Percentiles rank a stretch among this genome's conserved stretches.
Evolutionary conservation across 2,113 vertebrate genomes (phyloP).

Genomic region (Phasianus colchicus): DNA sequence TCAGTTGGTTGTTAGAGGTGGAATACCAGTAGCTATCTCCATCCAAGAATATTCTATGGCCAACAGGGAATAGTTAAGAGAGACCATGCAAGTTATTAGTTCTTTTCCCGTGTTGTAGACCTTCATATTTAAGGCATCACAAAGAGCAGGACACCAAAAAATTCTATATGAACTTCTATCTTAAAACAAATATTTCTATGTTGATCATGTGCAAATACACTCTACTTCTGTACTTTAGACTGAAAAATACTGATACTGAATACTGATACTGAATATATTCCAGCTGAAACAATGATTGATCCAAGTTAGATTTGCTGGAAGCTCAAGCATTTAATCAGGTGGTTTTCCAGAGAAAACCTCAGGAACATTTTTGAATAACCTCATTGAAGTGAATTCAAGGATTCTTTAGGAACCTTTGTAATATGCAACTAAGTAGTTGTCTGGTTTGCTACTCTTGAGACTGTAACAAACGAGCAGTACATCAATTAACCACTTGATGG

Average conservation of each 20-base stretch:
- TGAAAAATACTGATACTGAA: not conserved
- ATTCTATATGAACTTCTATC: not conserved
- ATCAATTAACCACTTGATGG: conserved; percentile 63
- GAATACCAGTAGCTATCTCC: not conserved
- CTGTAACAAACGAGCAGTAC: not conserved
- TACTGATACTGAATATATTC: not conserved
- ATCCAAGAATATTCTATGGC: not conserved
- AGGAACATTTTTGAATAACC: not conserved
- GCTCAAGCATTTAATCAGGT: not conserved
- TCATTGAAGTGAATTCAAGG: not conserved
- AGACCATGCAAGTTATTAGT: not conserved
- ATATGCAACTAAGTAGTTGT: fast-evolving
- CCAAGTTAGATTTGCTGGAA: not conserved
- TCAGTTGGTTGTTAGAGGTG: too few species aligned
- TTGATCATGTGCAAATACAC: not conserved
- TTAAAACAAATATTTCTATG: not conserved
- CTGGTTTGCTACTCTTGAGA: not conserved
- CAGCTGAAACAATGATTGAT: not conserved
- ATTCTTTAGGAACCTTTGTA: not conserved
- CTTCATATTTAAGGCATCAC: not conserved
- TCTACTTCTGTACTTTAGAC: not conserved
- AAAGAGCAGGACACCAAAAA: not conserved
- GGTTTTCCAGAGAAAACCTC: not conserved
- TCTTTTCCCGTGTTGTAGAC: not conserved
- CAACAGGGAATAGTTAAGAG: not conserved